These are phyloP conservation scores for Drosophila lowei DNA, from an alignment of 1,140 invertebrate species.

Conservation along the genomic window DNA sequence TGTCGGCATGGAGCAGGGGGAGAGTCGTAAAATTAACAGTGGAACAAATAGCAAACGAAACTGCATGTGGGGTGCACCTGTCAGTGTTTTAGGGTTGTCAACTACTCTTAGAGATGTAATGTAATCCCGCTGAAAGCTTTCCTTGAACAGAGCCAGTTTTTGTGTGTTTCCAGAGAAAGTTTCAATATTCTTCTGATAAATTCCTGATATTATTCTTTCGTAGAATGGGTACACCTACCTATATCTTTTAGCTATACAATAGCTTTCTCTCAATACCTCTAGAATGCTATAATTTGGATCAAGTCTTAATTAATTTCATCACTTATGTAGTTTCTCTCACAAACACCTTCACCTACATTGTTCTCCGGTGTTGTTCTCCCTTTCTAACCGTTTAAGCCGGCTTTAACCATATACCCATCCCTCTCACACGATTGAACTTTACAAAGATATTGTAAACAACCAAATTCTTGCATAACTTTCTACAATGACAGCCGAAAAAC, in stretches of 20 bases:
- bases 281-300: no score
- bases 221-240: no score
- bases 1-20: slow-evolving; percentile 20
- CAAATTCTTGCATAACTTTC: slow-evolving; percentile 71
- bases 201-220: no score
- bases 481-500: slow-evolving; percentile 8
- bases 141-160: no score
- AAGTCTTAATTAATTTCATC: background rate
- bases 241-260: no score
- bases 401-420: background rate
- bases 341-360: no score
- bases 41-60: slow-evolving; percentile 53
- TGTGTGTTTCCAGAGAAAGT: background rate
- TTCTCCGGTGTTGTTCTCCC: background rate
- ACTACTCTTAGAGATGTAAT: background rate
- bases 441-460: slow-evolving; percentile 9
- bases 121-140: slow-evolving; percentile 14
- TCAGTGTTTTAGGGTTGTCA: slow-evolving; percentile 24
- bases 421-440: slow-evolving; percentile 14
- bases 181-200: no score
- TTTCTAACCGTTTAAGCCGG: background rate
- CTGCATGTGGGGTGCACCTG: slow-evolving; percentile 39
- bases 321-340: background rate
- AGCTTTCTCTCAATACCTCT: no score
- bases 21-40: slow-evolving; percentile 57